Evolutionary conservation across 2,797 vertebrate species (phyloP).

Genomic region (Gambusia yucatana): DNA sequence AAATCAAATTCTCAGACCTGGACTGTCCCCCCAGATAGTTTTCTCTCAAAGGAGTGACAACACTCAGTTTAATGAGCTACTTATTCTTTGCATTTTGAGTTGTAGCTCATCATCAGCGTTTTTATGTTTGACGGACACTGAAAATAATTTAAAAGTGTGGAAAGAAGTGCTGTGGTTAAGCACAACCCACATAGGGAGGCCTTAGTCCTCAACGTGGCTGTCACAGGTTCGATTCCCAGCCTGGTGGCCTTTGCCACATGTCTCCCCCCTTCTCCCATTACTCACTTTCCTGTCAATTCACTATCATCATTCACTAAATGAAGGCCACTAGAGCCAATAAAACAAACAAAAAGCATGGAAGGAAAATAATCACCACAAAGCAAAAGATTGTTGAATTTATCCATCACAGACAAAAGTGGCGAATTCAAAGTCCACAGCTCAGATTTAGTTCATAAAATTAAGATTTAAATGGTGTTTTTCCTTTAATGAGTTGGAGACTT

Average conservation of each 20-base stretch:
- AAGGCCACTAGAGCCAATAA: too few species aligned
- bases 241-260: too few species aligned
- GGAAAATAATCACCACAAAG: neutral
- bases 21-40: conserved; percentile 26
- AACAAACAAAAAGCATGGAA: too few species aligned
- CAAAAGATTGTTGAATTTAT: neutral
- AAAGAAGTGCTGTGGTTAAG: too few species aligned
- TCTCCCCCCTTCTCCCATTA: too few species aligned
- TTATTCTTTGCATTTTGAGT: neutral
- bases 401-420: neutral
- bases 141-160: neutral
- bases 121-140: neutral
- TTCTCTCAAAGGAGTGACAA: neutral
- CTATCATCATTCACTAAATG: too few species aligned
- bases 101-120: neutral
- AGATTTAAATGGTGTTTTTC: neutral
- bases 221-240: too few species aligned
- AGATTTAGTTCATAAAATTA: neutral
- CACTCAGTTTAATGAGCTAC: neutral
- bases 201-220: too few species aligned
- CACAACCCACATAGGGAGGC: too few species aligned
- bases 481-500: neutral
- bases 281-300: too few species aligned
- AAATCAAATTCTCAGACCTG: conserved; percentile 43
- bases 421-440: neutral